Evolutionary conservation across 2,113 vertebrate species (phyloP).

Genomic region (Taxidea taxus): DNA sequence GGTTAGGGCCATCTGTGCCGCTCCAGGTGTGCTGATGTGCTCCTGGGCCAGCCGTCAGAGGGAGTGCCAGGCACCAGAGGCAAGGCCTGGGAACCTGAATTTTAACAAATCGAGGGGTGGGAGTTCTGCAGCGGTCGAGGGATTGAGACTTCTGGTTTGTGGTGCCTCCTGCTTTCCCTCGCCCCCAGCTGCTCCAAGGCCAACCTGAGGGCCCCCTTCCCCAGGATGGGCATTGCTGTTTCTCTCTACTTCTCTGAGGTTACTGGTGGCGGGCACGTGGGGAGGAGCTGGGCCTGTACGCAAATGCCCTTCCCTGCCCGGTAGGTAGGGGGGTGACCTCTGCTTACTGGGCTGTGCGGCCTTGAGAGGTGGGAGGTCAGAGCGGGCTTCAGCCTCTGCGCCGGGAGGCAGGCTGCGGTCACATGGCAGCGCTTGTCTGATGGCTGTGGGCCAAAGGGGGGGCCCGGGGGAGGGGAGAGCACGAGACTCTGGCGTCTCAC

Average conservation of each 20-base stretch:
- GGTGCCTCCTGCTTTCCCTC: neutral
- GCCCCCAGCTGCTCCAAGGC: neutral
- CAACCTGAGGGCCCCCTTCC: neutral
- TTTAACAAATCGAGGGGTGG: neutral
- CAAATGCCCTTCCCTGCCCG: too few relatives aligned
- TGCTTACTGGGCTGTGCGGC: neutral
- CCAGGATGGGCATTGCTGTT: neutral
- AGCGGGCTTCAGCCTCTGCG: neutral
- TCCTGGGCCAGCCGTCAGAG: neutral
- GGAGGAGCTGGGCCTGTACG: neutral
- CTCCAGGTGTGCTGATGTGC: neutral
- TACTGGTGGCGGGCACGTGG: neutral
- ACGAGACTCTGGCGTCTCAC: neutral
- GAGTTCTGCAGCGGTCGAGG: neutral
- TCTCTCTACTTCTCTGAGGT: neutral
- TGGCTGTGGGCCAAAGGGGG: accelerated
- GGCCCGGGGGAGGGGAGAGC: neutral
- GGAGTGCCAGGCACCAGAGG: neutral
- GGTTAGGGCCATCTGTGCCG: neutral
- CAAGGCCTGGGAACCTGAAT: neutral
- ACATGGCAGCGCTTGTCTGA: too few relatives aligned
- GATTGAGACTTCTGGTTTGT: neutral
- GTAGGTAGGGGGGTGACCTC: too few relatives aligned
- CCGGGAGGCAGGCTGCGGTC: neutral
- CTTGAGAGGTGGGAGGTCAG: neutral